phyloP scores from a whole-genome alignment of 2,113 vertebrate genomes.

The Thamnaconus septentrionalis region DNA sequence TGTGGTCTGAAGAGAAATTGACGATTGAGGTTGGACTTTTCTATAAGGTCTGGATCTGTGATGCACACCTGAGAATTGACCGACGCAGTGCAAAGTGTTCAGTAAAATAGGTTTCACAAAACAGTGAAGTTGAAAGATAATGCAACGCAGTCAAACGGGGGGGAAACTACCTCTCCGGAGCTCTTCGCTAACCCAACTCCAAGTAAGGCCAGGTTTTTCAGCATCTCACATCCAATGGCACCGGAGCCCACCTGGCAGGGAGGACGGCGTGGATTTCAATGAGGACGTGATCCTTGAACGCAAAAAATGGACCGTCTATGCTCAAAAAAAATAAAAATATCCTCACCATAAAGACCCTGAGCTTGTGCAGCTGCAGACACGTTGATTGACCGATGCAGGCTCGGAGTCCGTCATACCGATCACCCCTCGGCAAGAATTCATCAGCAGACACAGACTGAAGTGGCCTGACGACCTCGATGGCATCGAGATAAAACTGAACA shows the following conservation, averaged over 20 bases:
- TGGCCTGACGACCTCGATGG: constrained; percentile 81
- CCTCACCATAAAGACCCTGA: constrained; percentile 93
- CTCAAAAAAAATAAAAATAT: constrained; percentile 1
- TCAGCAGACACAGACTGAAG: constrained; percentile 80
- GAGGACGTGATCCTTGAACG: background rate
- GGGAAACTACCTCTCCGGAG: constrained; percentile 71
- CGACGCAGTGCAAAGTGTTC: background rate
- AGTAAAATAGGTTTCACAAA: too few species aligned
- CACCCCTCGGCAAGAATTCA: constrained; percentile 89
- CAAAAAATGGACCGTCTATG: too few species aligned
- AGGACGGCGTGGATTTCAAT: background rate
- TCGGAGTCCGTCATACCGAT: constrained; percentile 92
- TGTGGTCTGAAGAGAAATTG: constrained; percentile 97
- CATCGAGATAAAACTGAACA: constrained; percentile 90
- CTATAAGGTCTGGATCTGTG: constrained; percentile 98
- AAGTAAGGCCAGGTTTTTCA: constrained; percentile 96
- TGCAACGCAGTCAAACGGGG: background rate
- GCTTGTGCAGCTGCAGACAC: constrained; percentile 86
- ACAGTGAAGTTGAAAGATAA: too few species aligned
- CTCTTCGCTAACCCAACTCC: constrained; percentile 84
- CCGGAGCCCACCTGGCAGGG: constrained; percentile 90
- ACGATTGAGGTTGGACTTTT: constrained; percentile 98
- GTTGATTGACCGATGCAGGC: constrained; percentile 89
- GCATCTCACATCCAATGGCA: constrained; percentile 98
- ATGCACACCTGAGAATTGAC: constrained; percentile 83